A percentile compares a stretch with the other conserved stretches of the same genome.
These are phyloP conservation scores for Dichetophora obliterata DNA, from an alignment of 2,888 invertebrate species.

Conservation along the genomic window DNA sequence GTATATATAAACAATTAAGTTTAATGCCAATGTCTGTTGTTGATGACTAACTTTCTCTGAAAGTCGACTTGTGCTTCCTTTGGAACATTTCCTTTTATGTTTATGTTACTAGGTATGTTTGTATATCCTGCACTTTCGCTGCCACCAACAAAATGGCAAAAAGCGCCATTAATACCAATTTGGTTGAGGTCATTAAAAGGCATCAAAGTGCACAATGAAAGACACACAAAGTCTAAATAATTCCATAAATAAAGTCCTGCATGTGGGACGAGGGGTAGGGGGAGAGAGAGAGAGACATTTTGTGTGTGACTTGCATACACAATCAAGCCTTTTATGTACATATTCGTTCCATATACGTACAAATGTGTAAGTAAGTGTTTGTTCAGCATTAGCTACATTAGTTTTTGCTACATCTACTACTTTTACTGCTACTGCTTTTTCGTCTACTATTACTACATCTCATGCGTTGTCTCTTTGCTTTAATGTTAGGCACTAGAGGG, in stretches of 20 bases:
- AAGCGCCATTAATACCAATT: conserved; percentile 22
- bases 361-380: too few relatives aligned
- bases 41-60: too few relatives aligned
- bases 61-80: too few relatives aligned
- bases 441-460: too few relatives aligned
- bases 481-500: background rate
- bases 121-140: background rate
- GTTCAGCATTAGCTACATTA: too few relatives aligned
- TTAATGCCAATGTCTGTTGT: too few relatives aligned
- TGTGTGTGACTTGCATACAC: background rate
- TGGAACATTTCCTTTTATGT: too few relatives aligned
- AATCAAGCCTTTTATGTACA: background rate
- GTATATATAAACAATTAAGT: too few relatives aligned
- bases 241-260: conserved; percentile 26
- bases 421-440: too few relatives aligned
- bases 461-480: background rate
- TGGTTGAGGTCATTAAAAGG: background rate
- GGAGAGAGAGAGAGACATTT: background rate
- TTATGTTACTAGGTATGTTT: too few relatives aligned
- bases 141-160: conserved; percentile 1
- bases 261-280: background rate
- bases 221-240: conserved; percentile 16
- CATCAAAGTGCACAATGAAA: conserved; percentile 8
- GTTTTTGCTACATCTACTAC: too few relatives aligned
- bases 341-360: too few relatives aligned